These are phyloP conservation scores for Drosophila birchii DNA, from an alignment of 2,888 invertebrate genomes.

Conservation along the genomic window DNA sequence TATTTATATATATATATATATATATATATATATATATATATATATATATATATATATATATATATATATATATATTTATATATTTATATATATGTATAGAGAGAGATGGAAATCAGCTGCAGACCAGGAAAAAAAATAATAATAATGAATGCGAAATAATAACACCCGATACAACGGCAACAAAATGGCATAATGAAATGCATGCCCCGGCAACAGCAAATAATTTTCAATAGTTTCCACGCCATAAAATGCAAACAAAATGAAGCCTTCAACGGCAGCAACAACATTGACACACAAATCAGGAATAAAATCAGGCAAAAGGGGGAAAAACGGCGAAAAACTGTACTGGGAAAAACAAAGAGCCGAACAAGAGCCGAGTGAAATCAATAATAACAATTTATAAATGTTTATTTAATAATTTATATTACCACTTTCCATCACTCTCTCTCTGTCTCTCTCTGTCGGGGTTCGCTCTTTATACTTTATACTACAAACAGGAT, in stretches of 20 bases:
- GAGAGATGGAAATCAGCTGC: slow-evolving; percentile 5
- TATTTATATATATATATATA: not conserved
- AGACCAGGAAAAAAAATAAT: slow-evolving; percentile 11
- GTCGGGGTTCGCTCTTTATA: not conserved
- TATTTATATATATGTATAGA: not conserved
- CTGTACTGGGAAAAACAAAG: not conserved
- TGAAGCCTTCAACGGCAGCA: slow-evolving; percentile 54
- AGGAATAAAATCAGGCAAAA: slow-evolving; percentile 7
- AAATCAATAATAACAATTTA: slow-evolving; percentile 54
- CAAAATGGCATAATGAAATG: slow-evolving; percentile 45
- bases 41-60: not conserved
- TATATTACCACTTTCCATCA: slow-evolving; percentile 34
- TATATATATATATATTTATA: not conserved
- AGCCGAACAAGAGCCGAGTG: slow-evolving; percentile 15
- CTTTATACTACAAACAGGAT: not conserved
- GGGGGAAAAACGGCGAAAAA: not conserved
- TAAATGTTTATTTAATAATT: slow-evolving; percentile 56
- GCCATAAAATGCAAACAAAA: slow-evolving; percentile 68
- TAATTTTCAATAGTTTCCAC: slow-evolving; percentile 62
- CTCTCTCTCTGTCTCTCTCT: slow-evolving; percentile 1
- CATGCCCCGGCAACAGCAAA: slow-evolving; percentile 49
- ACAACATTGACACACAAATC: slow-evolving; percentile 34
- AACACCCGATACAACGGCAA: slow-evolving; percentile 15
- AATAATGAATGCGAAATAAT: slow-evolving; percentile 31
- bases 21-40: not conserved